Evolutionary conservation across 2,888 invertebrate genomes (phyloP).

Genomic region (Cybosia mesomella): DNA sequence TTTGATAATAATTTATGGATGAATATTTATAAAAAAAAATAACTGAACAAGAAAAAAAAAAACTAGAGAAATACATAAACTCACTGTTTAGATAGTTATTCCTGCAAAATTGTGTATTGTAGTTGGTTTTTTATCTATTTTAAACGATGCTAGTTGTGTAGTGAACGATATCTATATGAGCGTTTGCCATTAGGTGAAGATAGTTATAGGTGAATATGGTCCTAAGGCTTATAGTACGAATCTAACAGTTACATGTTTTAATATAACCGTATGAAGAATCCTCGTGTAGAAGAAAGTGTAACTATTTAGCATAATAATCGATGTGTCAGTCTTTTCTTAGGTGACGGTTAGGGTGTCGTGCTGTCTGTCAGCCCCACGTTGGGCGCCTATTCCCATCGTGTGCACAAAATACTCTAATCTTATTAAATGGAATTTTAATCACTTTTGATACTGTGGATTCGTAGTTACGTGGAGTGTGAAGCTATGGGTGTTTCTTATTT

Average conservation of each 20-base stretch:
- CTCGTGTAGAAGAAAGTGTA: constrained; percentile 74
- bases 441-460: constrained; percentile 71
- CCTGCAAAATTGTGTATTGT: constrained; percentile 75
- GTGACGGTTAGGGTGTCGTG: constrained; percentile 53
- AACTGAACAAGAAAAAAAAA: constrained; percentile 57
- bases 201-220: constrained; percentile 72
- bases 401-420: constrained; percentile 82
- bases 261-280: constrained; percentile 70
- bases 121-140: constrained; percentile 79
- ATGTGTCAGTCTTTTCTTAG: constrained; percentile 71
- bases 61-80: constrained; percentile 65
- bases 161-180: constrained; percentile 53
- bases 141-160: constrained; percentile 83
- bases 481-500: constrained; percentile 61
- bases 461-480: constrained; percentile 61
- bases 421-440: constrained; percentile 67
- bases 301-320: constrained; percentile 72
- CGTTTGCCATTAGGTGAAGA: constrained; percentile 68
- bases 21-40: constrained; percentile 77
- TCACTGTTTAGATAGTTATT: constrained; percentile 79
- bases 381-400: constrained; percentile 58
- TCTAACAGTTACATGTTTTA: constrained; percentile 74
- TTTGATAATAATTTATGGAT: constrained; percentile 86
- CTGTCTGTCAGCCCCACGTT: constrained; percentile 37
- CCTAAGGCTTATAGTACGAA: constrained; percentile 81